Base-by-base conservation (phyloP, 2,113 vertebrate species). In the Desmodus rotundus region DNA sequence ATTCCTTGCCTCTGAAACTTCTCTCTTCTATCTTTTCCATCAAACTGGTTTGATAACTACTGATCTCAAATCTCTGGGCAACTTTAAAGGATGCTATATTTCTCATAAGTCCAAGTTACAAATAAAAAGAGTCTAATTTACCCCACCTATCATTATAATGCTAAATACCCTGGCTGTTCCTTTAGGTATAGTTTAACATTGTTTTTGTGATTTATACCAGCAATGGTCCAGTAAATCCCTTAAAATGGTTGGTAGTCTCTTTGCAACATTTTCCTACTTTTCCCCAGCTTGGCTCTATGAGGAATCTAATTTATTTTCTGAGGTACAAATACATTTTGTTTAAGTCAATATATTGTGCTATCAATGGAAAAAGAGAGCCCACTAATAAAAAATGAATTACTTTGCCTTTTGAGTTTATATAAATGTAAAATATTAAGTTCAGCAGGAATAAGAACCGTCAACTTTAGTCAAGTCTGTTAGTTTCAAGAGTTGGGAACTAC, bases 381-480 rank as follows among this genome's bases (percentile, higher is more conserved):
- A 78, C 50, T 63, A 36, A 56, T 43, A 68, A 68, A 45, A 82
- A 87, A 86, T 8, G 17, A 41, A 72, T 36, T 3, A 63, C 80
- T 24, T 68, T 95, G 38, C 5, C 58, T 87, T 91, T 33, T 65
- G 31, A 77, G 58, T 91, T 45, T 67, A 67, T 33, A 81, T 22
- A 41, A 81, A 67, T 28, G 7, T 95, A 91, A 89, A 77, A 85
- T 58, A 80, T 83, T 61, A 78, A 78, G 7, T 86, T 70, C 38
- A 63, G 72, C n/a, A 38, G 20, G 28, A 67, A 24, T 80, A 65
- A 92, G 81, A 73, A 63, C 22, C 74, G 28, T 52, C 72, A 65
- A 43, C 67, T 67, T 96, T 77, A 88, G 90, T 87, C 74, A 93
- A 94, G 87, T n/a, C 90, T 93, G 68, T 94, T 83, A 38, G 54